Evolutionary conservation across 2,113 vertebrate species (phyloP).

Genomic region (Tringa solitaria): DNA sequence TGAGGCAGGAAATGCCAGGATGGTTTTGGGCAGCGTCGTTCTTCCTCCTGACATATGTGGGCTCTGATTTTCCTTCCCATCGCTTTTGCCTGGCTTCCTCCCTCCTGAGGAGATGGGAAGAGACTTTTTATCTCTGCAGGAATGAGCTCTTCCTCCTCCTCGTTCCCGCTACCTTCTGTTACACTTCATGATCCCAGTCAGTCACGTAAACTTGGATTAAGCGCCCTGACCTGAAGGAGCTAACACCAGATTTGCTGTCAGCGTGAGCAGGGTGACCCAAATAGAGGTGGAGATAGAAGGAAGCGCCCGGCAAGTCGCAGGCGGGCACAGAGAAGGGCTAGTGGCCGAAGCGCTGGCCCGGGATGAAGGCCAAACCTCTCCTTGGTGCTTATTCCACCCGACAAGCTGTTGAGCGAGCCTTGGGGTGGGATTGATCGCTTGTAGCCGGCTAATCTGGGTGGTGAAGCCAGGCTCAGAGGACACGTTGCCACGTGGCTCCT

Average conservation of each 20-base stretch:
- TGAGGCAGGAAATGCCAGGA: background rate
- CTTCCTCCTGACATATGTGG: background rate
- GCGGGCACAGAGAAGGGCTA: background rate
- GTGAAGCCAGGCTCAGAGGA: background rate
- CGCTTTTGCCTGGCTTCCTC: background rate
- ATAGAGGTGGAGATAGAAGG: background rate
- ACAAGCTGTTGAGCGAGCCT: background rate
- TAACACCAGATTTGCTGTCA: background rate
- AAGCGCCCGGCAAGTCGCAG: background rate
- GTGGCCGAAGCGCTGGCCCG: background rate
- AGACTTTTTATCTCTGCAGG: background rate
- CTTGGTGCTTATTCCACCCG: background rate
- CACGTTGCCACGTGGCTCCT: background rate
- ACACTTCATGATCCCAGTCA: background rate
- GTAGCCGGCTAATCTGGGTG: background rate
- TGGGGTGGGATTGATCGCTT: background rate
- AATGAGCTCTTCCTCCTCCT: background rate
- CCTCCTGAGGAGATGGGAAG: background rate
- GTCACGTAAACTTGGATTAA: constrained; percentile 38
- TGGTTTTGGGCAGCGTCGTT: background rate
- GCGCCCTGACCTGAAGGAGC: background rate
- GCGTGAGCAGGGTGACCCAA: background rate
- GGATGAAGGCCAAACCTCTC: background rate
- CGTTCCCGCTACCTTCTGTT: background rate
- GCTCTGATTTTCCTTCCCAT: background rate